Conservation (phyloP, 2,888 invertebrate species). For the Papilio elwesi region DNA sequence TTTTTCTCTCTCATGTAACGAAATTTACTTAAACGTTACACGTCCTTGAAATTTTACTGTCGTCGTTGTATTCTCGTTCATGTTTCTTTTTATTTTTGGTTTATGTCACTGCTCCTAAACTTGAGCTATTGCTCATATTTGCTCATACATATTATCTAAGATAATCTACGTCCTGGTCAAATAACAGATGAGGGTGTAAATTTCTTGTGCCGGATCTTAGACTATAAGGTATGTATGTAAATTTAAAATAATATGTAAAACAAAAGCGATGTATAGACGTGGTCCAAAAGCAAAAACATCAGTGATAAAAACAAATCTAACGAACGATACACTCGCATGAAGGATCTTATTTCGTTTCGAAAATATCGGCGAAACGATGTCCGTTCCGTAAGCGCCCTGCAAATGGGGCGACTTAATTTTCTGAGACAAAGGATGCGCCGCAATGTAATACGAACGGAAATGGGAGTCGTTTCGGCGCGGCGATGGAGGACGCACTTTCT, state of each 20-base stretch:
- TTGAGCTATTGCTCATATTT: too few relatives aligned
- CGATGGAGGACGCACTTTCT: not conserved
- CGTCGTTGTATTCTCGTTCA: too few relatives aligned
- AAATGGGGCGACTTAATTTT: constrained; percentile 27
- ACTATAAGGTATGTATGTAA: too few relatives aligned
- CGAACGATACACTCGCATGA: not conserved
- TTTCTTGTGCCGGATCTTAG: too few relatives aligned
- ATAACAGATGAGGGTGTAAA: too few relatives aligned
- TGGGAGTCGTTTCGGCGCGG: constrained; percentile 15
- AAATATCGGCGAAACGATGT: constrained; percentile 18
- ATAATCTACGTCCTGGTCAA: too few relatives aligned
- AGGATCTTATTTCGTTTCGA: constrained; percentile 18
- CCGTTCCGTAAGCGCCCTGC: constrained; percentile 12
- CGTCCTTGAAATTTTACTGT: too few relatives aligned
- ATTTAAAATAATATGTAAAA: not conserved
- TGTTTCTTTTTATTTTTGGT: too few relatives aligned
- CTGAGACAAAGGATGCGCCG: constrained; percentile 24
- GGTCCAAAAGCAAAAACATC: not conserved
- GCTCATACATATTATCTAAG: too few relatives aligned
- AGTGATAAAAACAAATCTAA: not conserved
- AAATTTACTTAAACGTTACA: too few relatives aligned
- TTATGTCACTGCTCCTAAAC: too few relatives aligned
- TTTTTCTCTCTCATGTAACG: too few relatives aligned
- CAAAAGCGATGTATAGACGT: not conserved
- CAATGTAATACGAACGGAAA: constrained; percentile 26